Conservation (phyloP, 1,140 invertebrate species). For the Caenorhabditis brenneri region DNA sequence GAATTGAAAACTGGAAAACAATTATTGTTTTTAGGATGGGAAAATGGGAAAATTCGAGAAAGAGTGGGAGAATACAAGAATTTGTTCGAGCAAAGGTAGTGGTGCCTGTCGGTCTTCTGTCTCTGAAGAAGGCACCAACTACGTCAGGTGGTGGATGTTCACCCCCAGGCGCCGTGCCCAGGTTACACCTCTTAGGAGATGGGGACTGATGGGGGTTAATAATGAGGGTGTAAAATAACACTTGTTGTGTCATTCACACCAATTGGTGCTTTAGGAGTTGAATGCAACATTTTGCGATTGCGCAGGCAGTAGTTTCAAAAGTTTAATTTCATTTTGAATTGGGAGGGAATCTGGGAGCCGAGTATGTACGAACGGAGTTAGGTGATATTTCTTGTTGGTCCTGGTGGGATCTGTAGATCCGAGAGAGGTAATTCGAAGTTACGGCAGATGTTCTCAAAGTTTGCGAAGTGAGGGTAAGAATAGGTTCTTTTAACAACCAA, state of each 20-base stretch:
- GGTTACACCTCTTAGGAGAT: not conserved
- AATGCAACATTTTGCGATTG: not conserved
- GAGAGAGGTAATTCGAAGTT: no score
- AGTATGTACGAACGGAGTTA: no score
- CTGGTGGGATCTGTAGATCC: no score
- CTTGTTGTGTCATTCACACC: not conserved
- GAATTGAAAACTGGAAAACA: not conserved
- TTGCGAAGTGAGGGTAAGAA: no score
- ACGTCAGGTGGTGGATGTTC: not conserved
- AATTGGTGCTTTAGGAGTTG: no score
- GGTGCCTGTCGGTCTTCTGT: not conserved
- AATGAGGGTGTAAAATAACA: not conserved
- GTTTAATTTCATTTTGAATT: not conserved
- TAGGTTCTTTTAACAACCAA: no score
- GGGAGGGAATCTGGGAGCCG: not conserved
- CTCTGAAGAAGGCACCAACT: not conserved
- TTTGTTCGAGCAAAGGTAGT: not conserved
- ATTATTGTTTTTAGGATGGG: constrained; percentile 22
- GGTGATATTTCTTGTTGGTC: no score
- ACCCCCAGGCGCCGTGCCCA: not conserved
- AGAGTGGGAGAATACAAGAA: not conserved
- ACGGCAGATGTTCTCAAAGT: no score
- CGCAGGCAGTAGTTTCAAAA: not conserved
- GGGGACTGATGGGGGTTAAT: not conserved
- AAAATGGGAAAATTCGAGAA: not conserved